phyloP scores from a whole-genome alignment of 2,113 vertebrate genomes.

The Nestor notabilis region DNA sequence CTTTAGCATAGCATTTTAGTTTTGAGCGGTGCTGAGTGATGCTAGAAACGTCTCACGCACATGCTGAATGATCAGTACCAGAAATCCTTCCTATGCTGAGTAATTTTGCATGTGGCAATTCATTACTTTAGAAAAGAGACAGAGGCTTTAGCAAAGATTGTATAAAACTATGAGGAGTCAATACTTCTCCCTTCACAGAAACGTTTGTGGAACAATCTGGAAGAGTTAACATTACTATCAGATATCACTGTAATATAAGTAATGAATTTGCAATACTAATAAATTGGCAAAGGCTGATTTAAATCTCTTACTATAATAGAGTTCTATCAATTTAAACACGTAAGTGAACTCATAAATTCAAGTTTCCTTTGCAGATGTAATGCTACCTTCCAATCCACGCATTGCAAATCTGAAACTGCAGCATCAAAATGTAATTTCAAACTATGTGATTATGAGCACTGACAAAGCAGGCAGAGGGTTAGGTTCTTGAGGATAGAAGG shows the following conservation, averaged over 20 bases:
- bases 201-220: not conserved
- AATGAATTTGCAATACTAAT: not conserved
- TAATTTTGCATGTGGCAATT: not conserved
- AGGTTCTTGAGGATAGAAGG: not conserved
- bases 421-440: not conserved
- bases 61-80: not conserved
- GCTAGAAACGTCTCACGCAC: not conserved
- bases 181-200: not conserved
- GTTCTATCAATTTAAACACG: not conserved
- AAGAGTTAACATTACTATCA: not conserved
- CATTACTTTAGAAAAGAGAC: not conserved
- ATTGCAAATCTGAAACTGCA: not conserved
- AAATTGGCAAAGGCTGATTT: not conserved
- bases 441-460: not conserved
- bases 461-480: not conserved
- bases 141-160: not conserved
- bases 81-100: not conserved
- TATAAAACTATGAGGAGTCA: not conserved
- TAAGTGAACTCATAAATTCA: not conserved
- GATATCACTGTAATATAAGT: no score
- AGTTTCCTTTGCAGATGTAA: not conserved
- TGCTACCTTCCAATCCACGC: not conserved
- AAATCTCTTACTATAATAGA: not conserved
- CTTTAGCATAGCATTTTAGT: not conserved
- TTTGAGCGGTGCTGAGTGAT: not conserved